Evolutionary conservation across 2,888 invertebrate genomes (phyloP).

Genomic region (Oscheius onirici): DNA sequence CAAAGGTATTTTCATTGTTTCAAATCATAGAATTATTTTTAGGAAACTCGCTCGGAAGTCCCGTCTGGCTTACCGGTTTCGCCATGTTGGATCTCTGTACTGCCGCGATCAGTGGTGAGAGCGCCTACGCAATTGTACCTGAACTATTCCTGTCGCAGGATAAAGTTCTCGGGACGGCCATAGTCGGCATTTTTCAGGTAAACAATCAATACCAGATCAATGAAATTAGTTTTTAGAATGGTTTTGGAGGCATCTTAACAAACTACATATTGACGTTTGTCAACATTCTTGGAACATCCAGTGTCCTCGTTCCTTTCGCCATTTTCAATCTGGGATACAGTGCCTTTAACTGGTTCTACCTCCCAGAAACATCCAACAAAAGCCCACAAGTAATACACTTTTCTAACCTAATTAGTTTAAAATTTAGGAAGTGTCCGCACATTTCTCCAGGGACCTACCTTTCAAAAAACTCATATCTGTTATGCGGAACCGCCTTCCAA

Average conservation of each 20-base stretch:
- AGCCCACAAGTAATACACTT: conserved; percentile 44
- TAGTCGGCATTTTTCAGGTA: conserved; percentile 66
- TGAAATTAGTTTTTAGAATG: conserved; percentile 48
- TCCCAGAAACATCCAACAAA: conserved; percentile 62
- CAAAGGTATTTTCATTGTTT: conserved; percentile 27
- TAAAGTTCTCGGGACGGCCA: conserved; percentile 62
- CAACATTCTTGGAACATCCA: conserved; percentile 50
- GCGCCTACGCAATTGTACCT: conserved; percentile 64
- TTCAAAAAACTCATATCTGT: conserved; percentile 12
- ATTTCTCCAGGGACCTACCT: conserved; percentile 43
- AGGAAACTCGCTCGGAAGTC: neutral
- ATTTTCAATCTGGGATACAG: conserved; percentile 58
- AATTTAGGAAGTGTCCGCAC: conserved; percentile 44
- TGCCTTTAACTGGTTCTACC: conserved; percentile 41
- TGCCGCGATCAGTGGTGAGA: conserved; percentile 66
- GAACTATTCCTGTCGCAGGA: conserved; percentile 65
- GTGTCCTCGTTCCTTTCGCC: conserved; percentile 61
- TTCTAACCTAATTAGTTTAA: neutral
- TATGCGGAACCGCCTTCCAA: conserved; percentile 17
- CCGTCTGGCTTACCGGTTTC: conserved; percentile 42
- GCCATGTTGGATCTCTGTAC: conserved; percentile 63
- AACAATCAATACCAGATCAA: too few species aligned
- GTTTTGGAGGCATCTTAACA: conserved; percentile 63
- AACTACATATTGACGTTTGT: conserved; percentile 55
- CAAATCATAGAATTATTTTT: neutral